Evolutionary conservation across 2,888 invertebrate species (phyloP).

Genomic region (Nymphalis polychloros): DNA sequence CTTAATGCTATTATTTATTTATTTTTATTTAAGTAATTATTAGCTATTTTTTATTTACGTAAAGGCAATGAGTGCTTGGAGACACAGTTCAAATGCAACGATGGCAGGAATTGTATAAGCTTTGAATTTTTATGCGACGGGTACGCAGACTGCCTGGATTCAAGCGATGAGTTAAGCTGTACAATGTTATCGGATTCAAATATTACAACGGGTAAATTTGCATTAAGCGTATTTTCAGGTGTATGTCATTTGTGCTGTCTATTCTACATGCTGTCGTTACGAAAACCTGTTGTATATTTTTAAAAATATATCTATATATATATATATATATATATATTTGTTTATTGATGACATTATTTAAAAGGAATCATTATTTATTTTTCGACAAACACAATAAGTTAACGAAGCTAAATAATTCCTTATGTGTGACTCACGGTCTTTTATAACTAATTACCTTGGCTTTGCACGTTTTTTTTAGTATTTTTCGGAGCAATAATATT

Average conservation of each 20-base stretch:
- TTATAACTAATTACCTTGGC: slow-evolving; percentile 21
- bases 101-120: slow-evolving; percentile 83
- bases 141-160: slow-evolving; percentile 82
- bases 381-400: no score
- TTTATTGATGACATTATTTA: background rate
- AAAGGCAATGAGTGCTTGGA: slow-evolving; percentile 69
- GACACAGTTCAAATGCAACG: slow-evolving; percentile 79
- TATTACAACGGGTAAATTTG: slow-evolving; percentile 34
- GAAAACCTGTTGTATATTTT: no score
- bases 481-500: background rate
- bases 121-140: slow-evolving; percentile 82
- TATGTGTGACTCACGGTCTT: slow-evolving; percentile 25
- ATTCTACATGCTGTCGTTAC: background rate
- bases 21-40: background rate
- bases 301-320: no score
- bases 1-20: background rate
- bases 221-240: slow-evolving; percentile 9
- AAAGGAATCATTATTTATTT: no score
- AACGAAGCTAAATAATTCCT: slow-evolving; percentile 10
- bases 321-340: background rate
- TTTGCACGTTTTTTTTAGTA: slow-evolving; percentile 24
- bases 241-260: slow-evolving; percentile 31
- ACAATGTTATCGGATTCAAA: slow-evolving; percentile 47
- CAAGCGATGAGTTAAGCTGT: slow-evolving; percentile 84
- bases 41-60: slow-evolving; percentile 46